Conservation (phyloP, 1,140 invertebrate genomes). For the Drosophila ananassae region DNA sequence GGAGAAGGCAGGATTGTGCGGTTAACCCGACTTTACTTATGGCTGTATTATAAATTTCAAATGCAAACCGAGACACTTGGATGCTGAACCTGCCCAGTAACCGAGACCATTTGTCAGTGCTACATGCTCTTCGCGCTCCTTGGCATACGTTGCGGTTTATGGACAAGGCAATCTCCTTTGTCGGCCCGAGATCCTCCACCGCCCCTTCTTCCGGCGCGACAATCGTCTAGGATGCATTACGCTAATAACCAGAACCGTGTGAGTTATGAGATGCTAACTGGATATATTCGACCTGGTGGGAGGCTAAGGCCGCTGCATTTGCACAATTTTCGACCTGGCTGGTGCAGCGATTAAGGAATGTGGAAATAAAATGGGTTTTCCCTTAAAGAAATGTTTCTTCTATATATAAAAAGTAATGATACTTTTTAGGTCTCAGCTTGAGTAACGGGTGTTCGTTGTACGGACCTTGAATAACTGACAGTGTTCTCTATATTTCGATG, state of each 20-base stretch:
- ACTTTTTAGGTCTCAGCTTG: conserved; percentile 6
- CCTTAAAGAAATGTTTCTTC: background rate
- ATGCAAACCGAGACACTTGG: conserved; percentile 66
- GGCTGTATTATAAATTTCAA: conserved; percentile 74
- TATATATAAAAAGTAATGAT: background rate
- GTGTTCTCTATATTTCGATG: too few relatives aligned
- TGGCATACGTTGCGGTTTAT: conserved; percentile 71
- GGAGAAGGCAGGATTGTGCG: background rate
- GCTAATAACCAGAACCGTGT: conserved; percentile 71
- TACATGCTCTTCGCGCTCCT: conserved; percentile 49
- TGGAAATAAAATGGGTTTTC: background rate
- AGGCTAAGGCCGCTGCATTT: conserved; percentile 13
- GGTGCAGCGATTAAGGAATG: background rate
- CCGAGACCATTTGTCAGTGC: conserved; percentile 71
- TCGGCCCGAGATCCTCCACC: conserved; percentile 9
- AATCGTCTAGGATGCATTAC: conserved; percentile 72
- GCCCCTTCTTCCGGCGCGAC: conserved; percentile 34
- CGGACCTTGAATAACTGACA: too few relatives aligned
- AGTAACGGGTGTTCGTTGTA: background rate
- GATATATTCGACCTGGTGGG: conserved; percentile 18
- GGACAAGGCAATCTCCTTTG: conserved; percentile 66
- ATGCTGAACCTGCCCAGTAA: conserved; percentile 33
- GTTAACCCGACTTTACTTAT: conserved; percentile 55
- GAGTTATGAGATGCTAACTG: conserved; percentile 63
- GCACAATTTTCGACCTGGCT: conserved; percentile 21